Evolutionary conservation across 1,140 invertebrate species (phyloP).

Genomic region (Heliconius eleuchia): DNA sequence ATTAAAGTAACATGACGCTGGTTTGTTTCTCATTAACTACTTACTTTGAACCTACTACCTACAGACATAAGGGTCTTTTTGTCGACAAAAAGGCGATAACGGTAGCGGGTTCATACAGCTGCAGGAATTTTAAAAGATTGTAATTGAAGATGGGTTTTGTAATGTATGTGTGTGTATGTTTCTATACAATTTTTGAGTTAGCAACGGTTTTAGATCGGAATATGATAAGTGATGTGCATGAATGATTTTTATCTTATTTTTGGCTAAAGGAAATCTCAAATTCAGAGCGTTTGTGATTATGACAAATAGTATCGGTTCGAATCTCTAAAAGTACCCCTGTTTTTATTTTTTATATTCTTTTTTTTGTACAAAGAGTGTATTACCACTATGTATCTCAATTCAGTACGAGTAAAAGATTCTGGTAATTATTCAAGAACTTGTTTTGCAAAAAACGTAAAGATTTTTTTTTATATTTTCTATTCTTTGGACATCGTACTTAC

Average conservation of each 20-base stretch:
- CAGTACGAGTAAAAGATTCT: too few relatives aligned
- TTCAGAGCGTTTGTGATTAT: background rate
- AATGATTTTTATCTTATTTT: background rate
- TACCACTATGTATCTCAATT: too few relatives aligned
- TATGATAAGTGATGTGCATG: background rate
- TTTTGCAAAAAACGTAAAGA: too few relatives aligned
- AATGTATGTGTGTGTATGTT: background rate
- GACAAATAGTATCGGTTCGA: background rate
- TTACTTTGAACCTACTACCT: background rate
- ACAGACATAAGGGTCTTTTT: background rate
- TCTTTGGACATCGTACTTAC: too few relatives aligned
- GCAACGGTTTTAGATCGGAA: background rate
- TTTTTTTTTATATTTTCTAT: too few relatives aligned
- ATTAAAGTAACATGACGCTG: conserved; percentile 29
- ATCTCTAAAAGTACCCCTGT: background rate
- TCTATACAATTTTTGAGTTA: background rate
- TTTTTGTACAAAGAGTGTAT: too few relatives aligned
- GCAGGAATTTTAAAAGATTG: conserved; percentile 25
- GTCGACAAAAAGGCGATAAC: background rate
- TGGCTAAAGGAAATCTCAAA: background rate
- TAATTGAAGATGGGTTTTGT: conserved; percentile 24
- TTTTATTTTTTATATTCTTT: too few relatives aligned
- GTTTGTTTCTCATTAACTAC: background rate
- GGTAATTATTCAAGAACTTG: too few relatives aligned
- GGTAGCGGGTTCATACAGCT: conserved; percentile 24